Percentiles rank a stretch among this genome's conserved stretches.
phyloP scores from a whole-genome alignment of 2,888 invertebrate species.

The Microchrysa polita region DNA sequence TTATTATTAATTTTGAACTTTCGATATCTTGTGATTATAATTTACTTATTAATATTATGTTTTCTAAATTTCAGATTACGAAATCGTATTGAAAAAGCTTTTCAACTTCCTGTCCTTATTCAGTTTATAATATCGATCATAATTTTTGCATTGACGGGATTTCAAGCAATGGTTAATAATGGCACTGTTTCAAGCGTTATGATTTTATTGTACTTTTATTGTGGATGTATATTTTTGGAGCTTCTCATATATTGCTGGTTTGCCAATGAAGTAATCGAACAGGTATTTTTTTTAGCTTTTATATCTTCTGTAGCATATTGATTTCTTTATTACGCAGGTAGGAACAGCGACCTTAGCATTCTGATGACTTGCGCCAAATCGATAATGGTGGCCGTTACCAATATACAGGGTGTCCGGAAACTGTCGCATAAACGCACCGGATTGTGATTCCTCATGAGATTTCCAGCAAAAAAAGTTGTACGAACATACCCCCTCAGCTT shows the following conservation, averaged over 20 bases:
- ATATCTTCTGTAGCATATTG: neutral
- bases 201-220: neutral
- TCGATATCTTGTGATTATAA: no score
- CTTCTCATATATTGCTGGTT: neutral
- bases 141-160: neutral
- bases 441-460: no score
- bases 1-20: no score
- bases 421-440: no score
- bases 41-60: no score
- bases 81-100: neutral
- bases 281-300: neutral
- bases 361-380: no score
- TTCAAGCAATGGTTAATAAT: neutral
- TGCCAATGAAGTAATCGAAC: neutral
- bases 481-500: no score
- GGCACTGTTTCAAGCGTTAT: neutral
- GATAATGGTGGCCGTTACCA: no score
- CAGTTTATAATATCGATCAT: neutral
- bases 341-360: no score
- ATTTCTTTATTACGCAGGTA: no score
- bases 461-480: no score
- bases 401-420: no score
- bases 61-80: neutral
- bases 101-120: neutral
- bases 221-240: neutral